A percentile compares a stretch with the other conserved stretches of the same genome.
phyloP scores from a whole-genome alignment of 2,888 invertebrate species.

The Caenorhabditis macrosperma region DNA sequence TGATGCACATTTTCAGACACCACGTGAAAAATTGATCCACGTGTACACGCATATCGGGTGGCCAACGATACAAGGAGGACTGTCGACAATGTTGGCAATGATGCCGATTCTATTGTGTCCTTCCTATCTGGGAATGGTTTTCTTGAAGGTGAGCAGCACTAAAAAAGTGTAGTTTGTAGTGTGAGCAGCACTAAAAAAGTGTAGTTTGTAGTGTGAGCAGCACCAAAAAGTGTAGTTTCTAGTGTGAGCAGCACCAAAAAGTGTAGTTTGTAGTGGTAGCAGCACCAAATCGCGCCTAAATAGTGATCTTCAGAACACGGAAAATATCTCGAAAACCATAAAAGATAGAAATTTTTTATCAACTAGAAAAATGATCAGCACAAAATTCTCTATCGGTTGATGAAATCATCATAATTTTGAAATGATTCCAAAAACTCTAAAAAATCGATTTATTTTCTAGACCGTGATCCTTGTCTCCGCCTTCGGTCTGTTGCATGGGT shows the following conservation, averaged over 20 bases:
- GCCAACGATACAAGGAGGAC: conserved; percentile 72
- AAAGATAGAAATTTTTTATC: no score
- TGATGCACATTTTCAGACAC: conserved; percentile 48
- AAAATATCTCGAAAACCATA: no score
- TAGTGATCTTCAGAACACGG: no score
- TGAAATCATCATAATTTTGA: no score
- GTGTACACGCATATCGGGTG: conserved; percentile 70
- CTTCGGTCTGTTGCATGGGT: conserved; percentile 71
- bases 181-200: no score
- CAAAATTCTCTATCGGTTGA: not conserved
- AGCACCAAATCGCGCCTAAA: no score
- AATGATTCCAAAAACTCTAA: not conserved
- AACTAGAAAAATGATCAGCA: no score
- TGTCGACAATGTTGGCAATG: conserved; percentile 70
- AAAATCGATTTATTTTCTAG: conserved; percentile 20
- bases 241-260: no score
- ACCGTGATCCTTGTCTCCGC: conserved; percentile 69
- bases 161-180: no score
- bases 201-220: no score
- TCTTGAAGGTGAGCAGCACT: conserved; percentile 67
- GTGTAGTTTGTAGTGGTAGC: no score
- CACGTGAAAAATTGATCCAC: conserved; percentile 63
- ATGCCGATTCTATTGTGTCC: conserved; percentile 65
- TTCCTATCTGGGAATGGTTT: conserved; percentile 68
- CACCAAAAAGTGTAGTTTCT: no score